These are phyloP conservation scores for Channa argus DNA, from an alignment of 2,113 vertebrate genomes.

Conservation along the genomic window DNA sequence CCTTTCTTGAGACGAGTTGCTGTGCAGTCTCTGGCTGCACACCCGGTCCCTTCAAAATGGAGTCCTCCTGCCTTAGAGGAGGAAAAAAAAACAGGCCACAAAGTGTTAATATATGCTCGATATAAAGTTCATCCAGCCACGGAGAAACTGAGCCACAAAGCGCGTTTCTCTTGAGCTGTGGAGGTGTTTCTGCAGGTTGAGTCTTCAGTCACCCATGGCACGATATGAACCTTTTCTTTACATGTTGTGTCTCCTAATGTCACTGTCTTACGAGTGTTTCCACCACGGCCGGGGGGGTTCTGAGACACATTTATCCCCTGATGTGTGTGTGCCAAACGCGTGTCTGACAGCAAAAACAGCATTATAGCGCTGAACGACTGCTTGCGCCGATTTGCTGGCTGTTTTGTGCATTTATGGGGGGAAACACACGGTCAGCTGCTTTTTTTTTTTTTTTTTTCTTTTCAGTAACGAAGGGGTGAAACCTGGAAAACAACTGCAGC, in stretches of 20 bases:
- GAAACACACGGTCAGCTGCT: background rate
- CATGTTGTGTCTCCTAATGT: conserved; percentile 44
- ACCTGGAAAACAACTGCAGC: conserved; percentile 38
- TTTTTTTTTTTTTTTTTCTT: background rate
- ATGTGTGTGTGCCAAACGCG: conserved; percentile 37
- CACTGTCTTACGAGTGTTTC: conserved; percentile 57
- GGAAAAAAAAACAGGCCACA: conserved; percentile 79
- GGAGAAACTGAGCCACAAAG: conserved; percentile 33
- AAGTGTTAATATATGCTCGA: conserved; percentile 82
- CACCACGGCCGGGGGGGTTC: conserved; percentile 51
- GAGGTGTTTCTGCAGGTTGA: background rate
- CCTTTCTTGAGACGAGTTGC: conserved; percentile 57
- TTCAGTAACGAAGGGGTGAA: conserved; percentile 15
- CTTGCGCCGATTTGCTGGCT: background rate
- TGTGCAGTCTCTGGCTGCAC: conserved; percentile 58
- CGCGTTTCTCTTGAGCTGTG: conserved; percentile 25
- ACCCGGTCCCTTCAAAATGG: conserved; percentile 85
- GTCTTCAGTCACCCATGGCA: conserved; percentile 7
- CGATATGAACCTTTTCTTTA: conserved; percentile 41
- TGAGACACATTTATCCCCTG: conserved; percentile 37
- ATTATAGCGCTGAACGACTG: conserved; percentile 19
- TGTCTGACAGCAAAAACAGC: conserved; percentile 17
- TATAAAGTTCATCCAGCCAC: conserved; percentile 67
- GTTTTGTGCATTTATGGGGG: background rate
- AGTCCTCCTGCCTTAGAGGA: conserved; percentile 78